Evolutionary conservation across 2,888 invertebrate genomes (phyloP), one percentile per base, ranked within the genome.

Genomic region (Oscheius myriophilus): DNA sequence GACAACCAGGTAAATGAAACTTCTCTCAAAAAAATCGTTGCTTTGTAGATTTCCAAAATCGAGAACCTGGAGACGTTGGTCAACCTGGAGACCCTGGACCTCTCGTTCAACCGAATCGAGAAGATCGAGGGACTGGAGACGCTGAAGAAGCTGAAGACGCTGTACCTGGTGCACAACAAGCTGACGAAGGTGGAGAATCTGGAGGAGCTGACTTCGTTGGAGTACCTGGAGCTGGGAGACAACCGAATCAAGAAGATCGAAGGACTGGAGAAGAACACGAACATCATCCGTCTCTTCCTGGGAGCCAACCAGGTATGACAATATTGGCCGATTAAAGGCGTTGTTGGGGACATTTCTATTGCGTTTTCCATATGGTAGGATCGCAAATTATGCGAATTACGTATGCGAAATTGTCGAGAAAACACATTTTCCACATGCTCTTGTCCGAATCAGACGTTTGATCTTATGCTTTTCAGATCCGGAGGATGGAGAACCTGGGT

Each of bases 1-100:
- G 98, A 98, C 88, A 98, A 98, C 89, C 96, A 96, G n/a, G n/a
- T n/a, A n/a, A n/a, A n/a, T n/a, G n/a, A n/a, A n/a, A 89, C 92
- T 98, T n/a, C n/a, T 9, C 9, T 14, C 43, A 9, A 12, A 43
- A 41, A 58, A 43, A 73, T n/a, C n/a, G n/a, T n/a, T n/a, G n/a
- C n/a, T n/a, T n/a, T n/a, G n/a, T n/a, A n/a, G 70, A 72, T 78
- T 9, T 45, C 51, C 2, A 91, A 91, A 78, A 93, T 99, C 79
- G 96, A 96, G 88, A 95, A 95, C 87, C 89, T 99, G 71, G 92
- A 93, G 69, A 87, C 90, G 12, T 90, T 99, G 14, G 91, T 92
- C 1, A 95, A 96, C 89, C 89, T 99, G 63, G 92, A 95, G 93
- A 94, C 90, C 71, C 89, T 98, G 73, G 98, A 99, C 88, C 87